A percentile compares a stretch with the other conserved stretches of the same genome.
phyloP scores from a whole-genome alignment of 37 sponge, comb jelly and placozoan species.

The Eunapius fragilis region DNA sequence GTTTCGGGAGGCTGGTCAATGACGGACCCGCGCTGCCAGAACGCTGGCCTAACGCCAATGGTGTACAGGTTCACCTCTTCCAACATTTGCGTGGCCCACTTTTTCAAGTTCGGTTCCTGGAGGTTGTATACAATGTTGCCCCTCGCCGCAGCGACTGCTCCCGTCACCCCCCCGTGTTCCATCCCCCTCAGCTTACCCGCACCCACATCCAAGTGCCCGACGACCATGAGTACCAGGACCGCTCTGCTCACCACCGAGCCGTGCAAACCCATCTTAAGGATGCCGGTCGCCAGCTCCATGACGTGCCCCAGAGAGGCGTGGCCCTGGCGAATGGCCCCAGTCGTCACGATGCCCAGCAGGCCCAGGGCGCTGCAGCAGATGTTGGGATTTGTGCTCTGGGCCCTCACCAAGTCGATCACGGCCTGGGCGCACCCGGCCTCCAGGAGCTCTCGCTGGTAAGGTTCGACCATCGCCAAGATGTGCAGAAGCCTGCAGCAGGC shows the following conservation, averaged over 20 bases:
- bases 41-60: background rate
- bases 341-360: constrained; percentile 60
- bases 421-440: constrained; percentile 41
- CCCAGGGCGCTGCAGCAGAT: constrained; percentile 70
- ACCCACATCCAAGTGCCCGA: constrained; percentile 58
- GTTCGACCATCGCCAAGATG: constrained; percentile 73
- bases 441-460: constrained; percentile 48
- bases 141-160: constrained; percentile 16
- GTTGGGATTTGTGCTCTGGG: constrained; percentile 23
- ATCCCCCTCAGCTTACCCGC: constrained; percentile 17
- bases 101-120: constrained; percentile 42
- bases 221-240: constrained; percentile 50
- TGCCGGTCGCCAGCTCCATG: constrained; percentile 11
- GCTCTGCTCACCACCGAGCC: constrained; percentile 58
- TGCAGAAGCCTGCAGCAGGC: constrained; percentile 82
- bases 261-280: constrained; percentile 33
- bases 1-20: background rate
- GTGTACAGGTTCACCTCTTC: constrained; percentile 76
- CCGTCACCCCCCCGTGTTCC: constrained; percentile 23
- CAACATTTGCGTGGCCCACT: constrained; percentile 63
- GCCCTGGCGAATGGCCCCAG: constrained; percentile 18
- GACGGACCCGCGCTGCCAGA: background rate
- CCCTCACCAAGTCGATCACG: constrained; percentile 28
- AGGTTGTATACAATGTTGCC: constrained; percentile 24
- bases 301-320: constrained; percentile 43